These are phyloP conservation scores for Petrocephalus sullivani DNA, from an alignment of 2,797 vertebrate genomes.

Conservation along the genomic window DNA sequence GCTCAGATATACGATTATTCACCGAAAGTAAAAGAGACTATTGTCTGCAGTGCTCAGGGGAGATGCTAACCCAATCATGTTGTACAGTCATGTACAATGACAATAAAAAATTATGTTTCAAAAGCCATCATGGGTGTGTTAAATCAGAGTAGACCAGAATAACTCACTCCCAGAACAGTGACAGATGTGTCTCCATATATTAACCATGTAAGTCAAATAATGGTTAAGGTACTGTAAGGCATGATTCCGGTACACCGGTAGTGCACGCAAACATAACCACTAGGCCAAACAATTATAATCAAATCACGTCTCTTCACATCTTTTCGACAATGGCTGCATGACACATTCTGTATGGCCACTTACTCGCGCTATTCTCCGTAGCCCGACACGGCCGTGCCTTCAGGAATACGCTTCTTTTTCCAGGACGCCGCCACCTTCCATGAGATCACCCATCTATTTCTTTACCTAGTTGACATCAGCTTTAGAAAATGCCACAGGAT, in stretches of 20 bases:
- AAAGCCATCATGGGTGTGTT: not conserved
- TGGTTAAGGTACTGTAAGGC: not conserved
- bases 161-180: not conserved
- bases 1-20: not conserved
- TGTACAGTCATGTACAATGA: not conserved
- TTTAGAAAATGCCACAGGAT: slow-evolving; percentile 8
- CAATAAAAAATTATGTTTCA: not conserved
- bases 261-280: not conserved
- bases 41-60: not conserved
- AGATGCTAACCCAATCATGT: not conserved
- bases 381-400: not conserved
- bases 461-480: slow-evolving; percentile 25
- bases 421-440: not conserved
- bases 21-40: not conserved
- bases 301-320: not conserved
- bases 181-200: not conserved
- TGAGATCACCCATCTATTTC: slow-evolving; percentile 18
- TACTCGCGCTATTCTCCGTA: not conserved
- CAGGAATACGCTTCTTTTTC: not conserved
- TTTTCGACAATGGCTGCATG: not conserved
- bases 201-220: not conserved
- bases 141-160: not conserved
- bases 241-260: not conserved
- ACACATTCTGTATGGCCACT: not conserved
- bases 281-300: not conserved